Conservation (phyloP, 2,113 vertebrate species). For the Pterocles burchelli region DNA sequence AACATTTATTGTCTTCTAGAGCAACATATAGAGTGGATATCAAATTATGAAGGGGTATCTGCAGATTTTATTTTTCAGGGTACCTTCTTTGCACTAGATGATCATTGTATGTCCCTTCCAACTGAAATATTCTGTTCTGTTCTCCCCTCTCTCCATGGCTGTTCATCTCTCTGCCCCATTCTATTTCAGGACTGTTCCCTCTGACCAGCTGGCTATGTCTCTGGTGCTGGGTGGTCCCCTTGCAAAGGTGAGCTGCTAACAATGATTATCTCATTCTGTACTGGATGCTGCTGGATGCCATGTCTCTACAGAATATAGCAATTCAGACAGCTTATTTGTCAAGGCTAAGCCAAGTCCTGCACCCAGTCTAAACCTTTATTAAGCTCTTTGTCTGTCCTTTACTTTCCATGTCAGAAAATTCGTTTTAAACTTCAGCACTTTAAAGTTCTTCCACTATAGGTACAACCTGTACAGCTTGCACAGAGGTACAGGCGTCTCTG, state of each 20-base stretch:
- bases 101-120: background rate
- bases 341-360: background rate
- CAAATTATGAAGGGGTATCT: background rate
- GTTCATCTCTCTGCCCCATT: background rate
- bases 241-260: background rate
- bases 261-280: background rate
- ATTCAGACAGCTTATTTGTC: background rate
- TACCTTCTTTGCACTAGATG: background rate
- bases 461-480: background rate
- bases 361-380: background rate
- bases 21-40: background rate
- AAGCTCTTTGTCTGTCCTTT: background rate
- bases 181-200: background rate
- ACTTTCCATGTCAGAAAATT: background rate
- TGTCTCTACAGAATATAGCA: background rate
- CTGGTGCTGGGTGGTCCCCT: background rate
- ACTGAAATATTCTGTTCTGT: background rate
- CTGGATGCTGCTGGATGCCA: background rate
- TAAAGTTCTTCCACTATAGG: background rate
- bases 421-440: background rate
- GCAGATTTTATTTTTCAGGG: background rate
- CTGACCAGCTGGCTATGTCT: background rate
- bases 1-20: background rate
- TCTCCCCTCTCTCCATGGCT: background rate
- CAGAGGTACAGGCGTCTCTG: background rate